Base-by-base conservation (phyloP, 30 jellyfish, hydroid and myxozoan species). In the Aurelia sp. region DNA sequence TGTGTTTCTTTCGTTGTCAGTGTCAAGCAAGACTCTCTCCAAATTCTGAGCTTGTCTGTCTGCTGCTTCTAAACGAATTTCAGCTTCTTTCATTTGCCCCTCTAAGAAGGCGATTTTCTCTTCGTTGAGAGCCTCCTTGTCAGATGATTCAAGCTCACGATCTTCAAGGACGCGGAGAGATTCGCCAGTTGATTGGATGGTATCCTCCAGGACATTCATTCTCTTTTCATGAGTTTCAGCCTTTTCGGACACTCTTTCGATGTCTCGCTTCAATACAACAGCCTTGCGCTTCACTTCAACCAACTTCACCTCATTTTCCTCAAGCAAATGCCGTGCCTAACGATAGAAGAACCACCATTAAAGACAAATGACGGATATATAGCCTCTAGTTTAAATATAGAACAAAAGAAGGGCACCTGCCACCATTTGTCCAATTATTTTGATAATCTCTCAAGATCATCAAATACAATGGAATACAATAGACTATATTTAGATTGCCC, bases 41-140 rank as follows among this genome's bases (percentile, higher is more conserved):
- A 94, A 71, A 38, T 82, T 92, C 18, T 74, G 88, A 20, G 72
- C 89, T 41, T 44, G 78, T 80, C 98, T 78, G 31, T 88, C 97
- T 1, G 98, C 98, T 22, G 98, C 97, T 75, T 94, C 98, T 19
- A 81, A 41, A 10, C 83, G 83, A 24, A 91, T 93, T 50, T 93
- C 98, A 4, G 96, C 92, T 84, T 94, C 98, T 78, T 94, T 94
- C 82, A 88, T 83, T 69, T 94, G 97, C 33, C 91, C 68, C 30
- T 71, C 97, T 64, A 94, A 67, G 85, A 94, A 84, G 21, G 91
- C 81, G 38, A 84, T 72, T 74, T 94, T 85, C 48, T 94, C 98
- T 60, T 90, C 98, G 59, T 88, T 94, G 22, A 83, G 80, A n/a
- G 84, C 91, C 66, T 94, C 98, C 41, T 74, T 70, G 76, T 80